These are phyloP conservation scores for Chrysolina haemoptera DNA, from an alignment of 2,888 invertebrate species.

Conservation along the genomic window DNA sequence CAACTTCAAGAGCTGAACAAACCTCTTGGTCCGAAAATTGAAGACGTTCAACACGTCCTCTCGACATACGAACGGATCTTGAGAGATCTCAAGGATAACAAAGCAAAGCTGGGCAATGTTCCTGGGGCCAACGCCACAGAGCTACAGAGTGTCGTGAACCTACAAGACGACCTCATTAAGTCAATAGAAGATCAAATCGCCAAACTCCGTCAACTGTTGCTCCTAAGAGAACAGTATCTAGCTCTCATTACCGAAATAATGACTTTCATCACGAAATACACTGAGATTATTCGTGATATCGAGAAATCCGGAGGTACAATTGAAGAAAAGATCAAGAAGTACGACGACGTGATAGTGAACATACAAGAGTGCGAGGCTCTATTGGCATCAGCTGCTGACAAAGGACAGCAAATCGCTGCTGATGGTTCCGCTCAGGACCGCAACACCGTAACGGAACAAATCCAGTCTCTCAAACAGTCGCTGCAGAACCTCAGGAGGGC, in stretches of 20 bases:
- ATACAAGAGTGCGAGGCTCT: constrained; percentile 93
- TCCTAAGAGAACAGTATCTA: constrained; percentile 90
- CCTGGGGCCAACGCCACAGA: constrained; percentile 85
- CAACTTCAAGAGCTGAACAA: constrained; percentile 87
- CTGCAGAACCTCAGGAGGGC: constrained; percentile 83
- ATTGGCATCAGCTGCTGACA: constrained; percentile 89
- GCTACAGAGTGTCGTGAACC: constrained; percentile 82
- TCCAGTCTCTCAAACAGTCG: constrained; percentile 90
- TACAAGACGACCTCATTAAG: constrained; percentile 89
- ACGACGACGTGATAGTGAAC: constrained; percentile 87
- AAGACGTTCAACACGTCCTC: constrained; percentile 90
- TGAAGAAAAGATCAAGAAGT: constrained; percentile 89
- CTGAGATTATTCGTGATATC: constrained; percentile 87
- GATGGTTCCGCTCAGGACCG: constrained; percentile 91
- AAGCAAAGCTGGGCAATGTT: constrained; percentile 83
- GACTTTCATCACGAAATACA: constrained; percentile 89
- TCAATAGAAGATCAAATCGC: constrained; percentile 90
- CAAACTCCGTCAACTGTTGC: constrained; percentile 82
- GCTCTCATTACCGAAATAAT: constrained; percentile 89
- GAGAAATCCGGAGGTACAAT: constrained; percentile 87
- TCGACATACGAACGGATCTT: constrained; percentile 85
- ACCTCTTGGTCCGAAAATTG: constrained; percentile 89
- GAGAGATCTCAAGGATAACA: constrained; percentile 83
- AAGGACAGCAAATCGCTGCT: constrained; percentile 92
- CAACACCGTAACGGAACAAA: constrained; percentile 88